Evolutionary conservation across 2,888 invertebrate genomes (phyloP).

Genomic region (Saturnia japonica): DNA sequence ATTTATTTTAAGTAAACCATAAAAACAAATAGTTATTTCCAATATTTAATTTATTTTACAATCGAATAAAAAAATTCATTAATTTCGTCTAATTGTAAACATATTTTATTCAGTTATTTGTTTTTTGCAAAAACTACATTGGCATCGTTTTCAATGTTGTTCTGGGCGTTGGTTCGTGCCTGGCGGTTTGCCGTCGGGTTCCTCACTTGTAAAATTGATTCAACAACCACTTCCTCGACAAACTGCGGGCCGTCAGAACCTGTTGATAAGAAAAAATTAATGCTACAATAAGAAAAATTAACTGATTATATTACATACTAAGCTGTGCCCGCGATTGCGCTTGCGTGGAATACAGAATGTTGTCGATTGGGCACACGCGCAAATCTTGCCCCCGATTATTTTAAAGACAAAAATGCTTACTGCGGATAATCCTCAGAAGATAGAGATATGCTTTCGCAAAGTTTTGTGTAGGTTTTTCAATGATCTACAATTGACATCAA

Average conservation of each 20-base stretch:
- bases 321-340: too few relatives aligned
- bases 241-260: constrained; percentile 60
- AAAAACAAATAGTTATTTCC: background rate
- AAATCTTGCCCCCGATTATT: too few relatives aligned
- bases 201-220: constrained; percentile 66
- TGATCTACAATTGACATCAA: too few relatives aligned
- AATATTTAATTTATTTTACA: background rate
- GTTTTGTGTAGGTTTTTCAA: too few relatives aligned
- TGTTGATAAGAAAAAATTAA: constrained; percentile 39
- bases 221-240: constrained; percentile 75
- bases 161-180: constrained; percentile 58
- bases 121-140: constrained; percentile 58
- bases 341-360: too few relatives aligned
- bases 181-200: constrained; percentile 55
- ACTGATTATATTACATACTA: too few relatives aligned
- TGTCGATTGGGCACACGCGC: too few relatives aligned
- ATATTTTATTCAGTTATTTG: constrained; percentile 17
- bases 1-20: background rate
- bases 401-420: too few relatives aligned
- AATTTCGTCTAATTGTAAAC: background rate
- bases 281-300: too few relatives aligned
- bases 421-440: too few relatives aligned
- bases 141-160: constrained; percentile 61
- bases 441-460: too few relatives aligned
- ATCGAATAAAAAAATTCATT: background rate